These are phyloP conservation scores for Sciurus vulgaris DNA, from an alignment of 2,797 vertebrate genomes.

Conservation along the genomic window DNA sequence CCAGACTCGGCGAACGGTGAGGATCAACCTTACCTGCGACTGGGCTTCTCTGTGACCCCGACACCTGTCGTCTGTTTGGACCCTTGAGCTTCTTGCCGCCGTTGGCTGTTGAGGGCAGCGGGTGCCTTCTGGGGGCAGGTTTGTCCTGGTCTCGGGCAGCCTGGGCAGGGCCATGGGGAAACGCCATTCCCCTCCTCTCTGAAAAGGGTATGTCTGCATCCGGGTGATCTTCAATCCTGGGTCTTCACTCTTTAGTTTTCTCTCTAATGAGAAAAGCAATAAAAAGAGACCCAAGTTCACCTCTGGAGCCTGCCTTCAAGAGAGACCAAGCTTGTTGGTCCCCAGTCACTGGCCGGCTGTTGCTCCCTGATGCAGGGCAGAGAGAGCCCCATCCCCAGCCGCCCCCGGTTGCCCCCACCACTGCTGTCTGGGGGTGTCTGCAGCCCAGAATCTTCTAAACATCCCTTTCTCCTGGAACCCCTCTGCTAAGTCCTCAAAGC, in stretches of 20 bases:
- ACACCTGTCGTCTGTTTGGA: not conserved
- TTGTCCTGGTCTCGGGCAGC: not conserved
- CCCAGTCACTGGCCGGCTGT: not conserved
- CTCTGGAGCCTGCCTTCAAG: not conserved
- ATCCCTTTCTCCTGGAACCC: not conserved
- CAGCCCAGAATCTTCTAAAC: not conserved
- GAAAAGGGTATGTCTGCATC: not conserved
- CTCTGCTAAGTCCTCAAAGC: not conserved
- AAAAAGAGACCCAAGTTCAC: not conserved
- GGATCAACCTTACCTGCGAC: accelerated
- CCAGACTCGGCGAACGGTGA: accelerated
- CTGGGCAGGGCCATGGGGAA: not conserved
- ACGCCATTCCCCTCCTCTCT: conserved; percentile 10
- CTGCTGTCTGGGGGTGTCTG: not conserved
- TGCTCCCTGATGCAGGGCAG: not conserved
- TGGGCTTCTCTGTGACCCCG: accelerated
- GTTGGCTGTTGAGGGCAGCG: too few relatives aligned
- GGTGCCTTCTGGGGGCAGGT: not conserved
- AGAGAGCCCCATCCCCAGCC: not conserved
- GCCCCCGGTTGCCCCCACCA: not conserved
- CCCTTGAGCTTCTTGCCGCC: not conserved
- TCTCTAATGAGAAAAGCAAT: conserved; percentile 65
- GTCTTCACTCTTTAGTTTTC: not conserved
- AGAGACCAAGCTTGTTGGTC: not conserved
- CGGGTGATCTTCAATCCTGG: not conserved